Base-by-base conservation (phyloP, 2,113 vertebrate species). In the Dolichotis patagonum region DNA sequence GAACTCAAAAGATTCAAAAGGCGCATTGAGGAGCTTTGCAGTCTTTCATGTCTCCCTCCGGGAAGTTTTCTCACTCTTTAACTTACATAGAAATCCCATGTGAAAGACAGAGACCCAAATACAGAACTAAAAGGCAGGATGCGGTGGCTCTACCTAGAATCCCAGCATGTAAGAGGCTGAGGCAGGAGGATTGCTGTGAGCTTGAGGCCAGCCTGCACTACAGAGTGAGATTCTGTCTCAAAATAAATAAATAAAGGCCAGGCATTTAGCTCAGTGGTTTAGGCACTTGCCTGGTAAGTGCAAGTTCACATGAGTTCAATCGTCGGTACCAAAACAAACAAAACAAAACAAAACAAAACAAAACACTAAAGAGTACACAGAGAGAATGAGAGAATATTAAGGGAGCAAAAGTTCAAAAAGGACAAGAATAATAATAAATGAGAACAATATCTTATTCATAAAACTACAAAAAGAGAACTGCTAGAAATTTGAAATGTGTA, bases 1-100 rank as follows among this genome's bases (percentile, higher is more conserved):
- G 73, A 95, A 67, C 95, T 88, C 67, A 93, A 75, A 94, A 60
- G 16, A 60, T 67, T 93, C 13, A 71, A 58, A 87, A 80, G 62
- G n/a, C 28, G 26, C 60, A 62, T 28, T 60, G 58, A 60, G 22
- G 58, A 60, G n/a, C n/a, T n/a, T n/a, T n/a, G n/a, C n/a, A n/a
- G 0, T 56, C 38, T 1, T 0, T 85, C 8, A 56, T 16, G 52
- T 41, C 83, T 69, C 30, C 41, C 28, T 73, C n/a, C 20, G 62
- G 20, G 69, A 43, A 84, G 32, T 19, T 91, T 41, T 49, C 90
- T 49, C 67, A 13, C 11, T 93, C 41, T 62, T 62, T 26, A 62
- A n/a, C 41, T 24, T 43, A 73, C 46, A 56, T 19, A 65, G 52
- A 52, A 73, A 85, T 28, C 16, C 67, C 54, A 56, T 54, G 12